Evolutionary conservation across 2,888 invertebrate species (phyloP).

Genomic region (Drosophila macrothrix): DNA sequence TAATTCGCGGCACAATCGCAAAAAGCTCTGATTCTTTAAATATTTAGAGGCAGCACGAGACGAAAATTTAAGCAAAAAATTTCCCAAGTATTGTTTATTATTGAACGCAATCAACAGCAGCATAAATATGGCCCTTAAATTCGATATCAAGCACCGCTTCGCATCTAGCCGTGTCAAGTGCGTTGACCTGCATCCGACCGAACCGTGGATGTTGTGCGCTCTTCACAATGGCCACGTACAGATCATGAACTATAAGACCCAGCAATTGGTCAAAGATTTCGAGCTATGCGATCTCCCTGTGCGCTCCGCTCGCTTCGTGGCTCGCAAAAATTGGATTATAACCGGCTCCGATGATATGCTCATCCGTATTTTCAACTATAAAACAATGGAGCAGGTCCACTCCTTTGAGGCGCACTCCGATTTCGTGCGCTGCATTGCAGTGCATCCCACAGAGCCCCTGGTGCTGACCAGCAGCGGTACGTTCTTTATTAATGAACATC

Average conservation of each 20-base stretch:
- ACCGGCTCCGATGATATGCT: constrained; percentile 99
- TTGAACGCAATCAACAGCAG: constrained; percentile 16
- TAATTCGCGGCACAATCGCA: too few species aligned
- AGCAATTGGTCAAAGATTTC: constrained; percentile 94
- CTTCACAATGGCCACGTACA: constrained; percentile 99
- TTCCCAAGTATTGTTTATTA: constrained; percentile 18
- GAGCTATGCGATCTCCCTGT: constrained; percentile 99
- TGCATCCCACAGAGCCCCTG: constrained; percentile 99
- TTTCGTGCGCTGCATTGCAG: constrained; percentile 97
- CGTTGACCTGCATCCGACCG: constrained; percentile 98
- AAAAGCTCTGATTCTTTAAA: too few species aligned
- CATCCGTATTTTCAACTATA: constrained; percentile 98
- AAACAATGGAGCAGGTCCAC: constrained; percentile 97
- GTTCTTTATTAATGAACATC: constrained; percentile 73
- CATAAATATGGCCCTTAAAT: constrained; percentile 91
- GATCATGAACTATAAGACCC: constrained; percentile 99
- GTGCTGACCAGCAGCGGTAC: constrained; percentile 98
- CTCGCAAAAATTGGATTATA: constrained; percentile 99
- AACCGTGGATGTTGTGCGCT: constrained; percentile 99
- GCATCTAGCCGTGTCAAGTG: constrained; percentile 99
- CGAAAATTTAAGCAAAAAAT: too few species aligned
- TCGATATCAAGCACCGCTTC: constrained; percentile 99
- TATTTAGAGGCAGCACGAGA: too few species aligned
- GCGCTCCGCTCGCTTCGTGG: constrained; percentile 97
- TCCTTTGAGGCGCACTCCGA: constrained; percentile 99